Evolutionary conservation across 2,113 vertebrate species (phyloP).

Genomic region (Colistium nudipinnis): DNA sequence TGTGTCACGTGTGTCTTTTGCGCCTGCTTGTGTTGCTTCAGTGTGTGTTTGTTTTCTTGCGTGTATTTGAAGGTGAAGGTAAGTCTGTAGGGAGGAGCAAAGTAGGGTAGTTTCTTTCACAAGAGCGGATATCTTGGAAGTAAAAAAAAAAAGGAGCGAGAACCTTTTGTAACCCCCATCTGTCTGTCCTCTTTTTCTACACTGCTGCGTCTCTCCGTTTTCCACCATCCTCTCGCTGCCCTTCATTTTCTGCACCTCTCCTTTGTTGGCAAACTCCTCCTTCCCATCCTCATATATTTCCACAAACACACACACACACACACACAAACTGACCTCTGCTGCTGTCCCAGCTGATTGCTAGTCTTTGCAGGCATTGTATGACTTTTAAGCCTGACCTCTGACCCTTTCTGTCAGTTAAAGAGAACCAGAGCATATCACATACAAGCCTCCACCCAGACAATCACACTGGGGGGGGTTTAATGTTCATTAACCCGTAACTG

Average conservation of each 20-base stretch:
- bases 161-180: constrained; percentile 20
- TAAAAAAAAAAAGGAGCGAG: neutral
- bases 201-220: constrained; percentile 36
- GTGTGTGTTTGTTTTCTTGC: constrained; percentile 10
- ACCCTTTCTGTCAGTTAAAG: constrained; percentile 34
- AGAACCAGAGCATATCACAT: constrained; percentile 4
- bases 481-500: constrained; percentile 60
- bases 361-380: constrained; percentile 60
- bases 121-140: constrained; percentile 28
- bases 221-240: constrained; percentile 49
- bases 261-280: constrained; percentile 50
- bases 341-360: constrained; percentile 53
- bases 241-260: constrained; percentile 44
- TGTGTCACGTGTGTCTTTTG: constrained; percentile 7
- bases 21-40: neutral
- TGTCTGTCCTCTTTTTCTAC: constrained; percentile 27
- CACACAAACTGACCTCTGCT: constrained; percentile 25
- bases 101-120: constrained; percentile 42
- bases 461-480: constrained; percentile 54
- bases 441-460: constrained; percentile 9
- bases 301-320: constrained; percentile 12
- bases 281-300: constrained; percentile 18
- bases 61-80: constrained; percentile 31
- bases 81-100: constrained; percentile 39
- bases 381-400: constrained; percentile 63